phyloP scores from a whole-genome alignment of 2,797 vertebrate genomes.

The Cuniculus paca region DNA sequence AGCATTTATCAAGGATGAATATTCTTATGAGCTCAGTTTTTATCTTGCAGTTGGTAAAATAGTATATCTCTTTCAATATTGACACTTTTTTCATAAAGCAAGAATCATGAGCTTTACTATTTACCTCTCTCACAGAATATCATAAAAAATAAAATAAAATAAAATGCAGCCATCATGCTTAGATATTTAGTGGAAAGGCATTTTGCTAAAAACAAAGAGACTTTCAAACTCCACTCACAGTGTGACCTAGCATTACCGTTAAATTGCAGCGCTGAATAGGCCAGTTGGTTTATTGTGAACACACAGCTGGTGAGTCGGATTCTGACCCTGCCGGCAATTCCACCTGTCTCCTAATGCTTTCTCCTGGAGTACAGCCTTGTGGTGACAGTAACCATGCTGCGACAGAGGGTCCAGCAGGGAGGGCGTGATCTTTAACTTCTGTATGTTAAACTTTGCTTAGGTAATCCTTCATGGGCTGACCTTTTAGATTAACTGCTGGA shows the following conservation, averaged over 20 bases:
- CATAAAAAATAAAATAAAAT: neutral
- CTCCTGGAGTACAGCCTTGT: neutral
- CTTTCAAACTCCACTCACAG: slow-evolving; percentile 5
- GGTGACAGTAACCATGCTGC: slow-evolving; percentile 56
- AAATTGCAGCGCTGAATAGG: neutral
- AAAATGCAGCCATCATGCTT: neutral
- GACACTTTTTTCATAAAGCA: neutral
- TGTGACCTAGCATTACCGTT: neutral
- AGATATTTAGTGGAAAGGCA: neutral
- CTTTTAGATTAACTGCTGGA: slow-evolving; percentile 74
- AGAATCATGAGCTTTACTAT: neutral
- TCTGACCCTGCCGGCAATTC: neutral
- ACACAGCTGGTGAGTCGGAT: neutral
- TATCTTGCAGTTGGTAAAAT: neutral
- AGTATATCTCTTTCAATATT: slow-evolving; percentile 9
- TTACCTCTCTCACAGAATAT: neutral
- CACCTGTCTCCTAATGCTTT: neutral
- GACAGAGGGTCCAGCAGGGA: slow-evolving; percentile 47
- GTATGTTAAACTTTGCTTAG: slow-evolving; percentile 64
- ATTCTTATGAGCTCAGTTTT: slow-evolving; percentile 37
- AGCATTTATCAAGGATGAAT: neutral
- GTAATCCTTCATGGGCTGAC: slow-evolving; percentile 73
- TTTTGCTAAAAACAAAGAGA: slow-evolving; percentile 60
- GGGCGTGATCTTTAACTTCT: slow-evolving; percentile 69
- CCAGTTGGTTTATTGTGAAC: slow-evolving; percentile 44